Base-by-base conservation (phyloP, 1,140 invertebrate species). In the Pogonus chalceus region DNA sequence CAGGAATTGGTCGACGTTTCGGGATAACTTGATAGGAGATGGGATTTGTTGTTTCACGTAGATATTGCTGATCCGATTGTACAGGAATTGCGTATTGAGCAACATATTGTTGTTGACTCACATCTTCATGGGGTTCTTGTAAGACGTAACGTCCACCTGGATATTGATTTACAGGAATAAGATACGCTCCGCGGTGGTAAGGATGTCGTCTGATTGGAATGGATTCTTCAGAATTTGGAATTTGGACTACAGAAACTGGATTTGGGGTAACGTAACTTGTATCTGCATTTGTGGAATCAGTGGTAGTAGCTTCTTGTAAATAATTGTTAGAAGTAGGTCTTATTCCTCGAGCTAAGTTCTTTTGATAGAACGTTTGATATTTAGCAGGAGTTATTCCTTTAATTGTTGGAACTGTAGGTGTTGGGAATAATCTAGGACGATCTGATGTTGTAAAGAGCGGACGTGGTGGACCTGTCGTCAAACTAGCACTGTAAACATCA, bases 401-500 rank as follows among this genome's bases (percentile, higher is more conserved):
- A 24, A 75, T 66, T 50, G 68, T 56, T 10, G 67, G 63, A 20
- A 58, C 52, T 4, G 72, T 75, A n/a, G n/a, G n/a, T 1, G 68
- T 63, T 14, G 76, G 73, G 4, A 73, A 50, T 16, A 73, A 58
- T 23, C 71, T 62, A 0, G 75, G 66, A 20, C 72, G 67, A 1
- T 70, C 75, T 7, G 76, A 77, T 0, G 81, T 85, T 1, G 81
- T 85, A 58, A 84, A 84, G 12, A 84, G 65, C 14, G 81, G 81
- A 37, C 81, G 65, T 12, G 79, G 73, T 24, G 81, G 80, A 37
- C 74, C 76, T 12, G 64, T 63, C 22, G 74, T 69, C 20, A 81
- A 61, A 21, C 80, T 77, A 49, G 79, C 77, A 24, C 79, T 80
- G 57, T 84, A 84, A 7, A 84, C 76, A 58, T 84, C 82, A 2